Evolutionary conservation across 2,797 vertebrate genomes (phyloP), one percentile per base, ranked within the genome.

Genomic region (Melanitta fusca): DNA sequence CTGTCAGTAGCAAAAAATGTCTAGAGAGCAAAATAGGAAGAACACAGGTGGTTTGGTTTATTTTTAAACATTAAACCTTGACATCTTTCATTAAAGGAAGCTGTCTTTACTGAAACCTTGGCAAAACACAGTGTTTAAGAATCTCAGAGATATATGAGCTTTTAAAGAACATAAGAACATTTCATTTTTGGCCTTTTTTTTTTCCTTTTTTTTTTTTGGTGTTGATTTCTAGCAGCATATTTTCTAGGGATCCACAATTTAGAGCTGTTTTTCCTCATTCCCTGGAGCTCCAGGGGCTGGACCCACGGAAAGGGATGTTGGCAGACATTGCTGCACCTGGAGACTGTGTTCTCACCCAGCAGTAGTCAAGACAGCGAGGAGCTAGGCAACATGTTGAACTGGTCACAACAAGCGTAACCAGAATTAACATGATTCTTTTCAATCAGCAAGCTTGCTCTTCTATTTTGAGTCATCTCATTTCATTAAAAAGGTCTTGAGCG

Each of bases 391-490:
- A 70, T 5, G 1, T 38, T 47, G 82, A 80, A 70, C 94, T 86
- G 96, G 87, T 77, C 91, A 90, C 70, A 72, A 66, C 72, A 89
- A 89, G 91, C 2, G 32, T 47, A 72, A 47, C 75, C 81, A 74
- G 65, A 64, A 84, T 60, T 60, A 71, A 77, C 85, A 10, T 13
- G 85, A 66, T 45, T 15, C 89, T 43, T 43, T 71, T 72, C 82
- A 56, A 84, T 5, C n/a, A 57, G 71, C 60, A 74, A 54, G 15
- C 88, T 81, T 85, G 84, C 65, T 90, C 89, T 80, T 28, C 69
- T 93, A 4, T 6, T 66, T 65, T 87, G 89, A 95, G 77, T 94
- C 96, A 88, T 49, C 85, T 84, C 36, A 38, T 64, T 81, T 72
- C 34, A 49, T 56, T 73, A 27, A 10, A 73, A 90, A 81, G 85